Evolutionary conservation across 2,113 vertebrate species (phyloP), one percentile per base, ranked within the genome.

Genomic region (Pipa parva): DNA sequence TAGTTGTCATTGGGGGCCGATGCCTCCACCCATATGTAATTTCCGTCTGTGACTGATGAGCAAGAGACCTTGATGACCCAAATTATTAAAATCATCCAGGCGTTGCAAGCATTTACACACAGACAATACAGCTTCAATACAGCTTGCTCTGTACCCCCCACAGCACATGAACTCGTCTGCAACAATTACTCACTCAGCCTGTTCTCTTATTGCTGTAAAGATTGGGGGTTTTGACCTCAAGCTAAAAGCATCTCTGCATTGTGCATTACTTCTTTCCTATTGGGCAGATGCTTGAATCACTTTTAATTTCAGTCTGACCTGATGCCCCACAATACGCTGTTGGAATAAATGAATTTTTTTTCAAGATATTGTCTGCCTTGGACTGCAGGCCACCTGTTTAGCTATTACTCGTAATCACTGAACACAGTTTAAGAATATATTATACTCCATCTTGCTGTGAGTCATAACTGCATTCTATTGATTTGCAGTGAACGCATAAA

Each of bases 341-440:
- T 18, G 33, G 33, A 13, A 36, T 12, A 36, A 36, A 11, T 33
- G 28, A 18, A 21, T 21, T 15, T 12, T 13, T 50, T 5, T 28
- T 31, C 9, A 6, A 24, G 21, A 21, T n/a, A 22, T 10, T 31
- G 36, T 64, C 39, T 55, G 50, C 55, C 17, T 55, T 42, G 24
- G 2, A 49, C 5, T 49, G 42, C 15, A 24, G 18, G 46, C 7
- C 46, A 49, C 46, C 21, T 49, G 18, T 42, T 12, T 12, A 18
- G 48, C 61, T 52, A 27, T 63, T 64, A 29, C 15, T 24, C 39
- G 50, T 22, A 26, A 63, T 52, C 3, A 28, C 33, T 26, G 49
- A 63, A 51, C 8, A 51, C 17, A 28, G 22, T 36, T 63, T 54
- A 64, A 45, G 56, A 57, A 48, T 21, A 58, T 5, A 25, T 12